Evolutionary conservation across 2,888 invertebrate genomes (phyloP).

Genomic region (Agrilus biguttatus): DNA sequence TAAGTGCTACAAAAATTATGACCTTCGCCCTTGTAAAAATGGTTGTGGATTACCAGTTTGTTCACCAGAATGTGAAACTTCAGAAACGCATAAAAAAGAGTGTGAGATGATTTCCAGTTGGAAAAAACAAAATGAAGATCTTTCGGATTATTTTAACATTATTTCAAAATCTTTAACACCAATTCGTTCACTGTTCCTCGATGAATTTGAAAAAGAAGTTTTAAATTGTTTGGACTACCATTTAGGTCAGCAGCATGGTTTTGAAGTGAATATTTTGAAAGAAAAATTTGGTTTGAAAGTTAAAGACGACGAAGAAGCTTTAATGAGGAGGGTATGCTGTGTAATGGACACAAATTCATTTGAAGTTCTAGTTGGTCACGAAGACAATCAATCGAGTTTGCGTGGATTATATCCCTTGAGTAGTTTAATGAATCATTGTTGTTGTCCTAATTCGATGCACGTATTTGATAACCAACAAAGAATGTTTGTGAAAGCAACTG

Average conservation of each 20-base stretch:
- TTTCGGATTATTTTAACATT: slow-evolving; percentile 28
- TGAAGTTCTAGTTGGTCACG: slow-evolving; percentile 36
- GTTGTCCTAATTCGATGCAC: slow-evolving; percentile 51
- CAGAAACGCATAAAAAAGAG: slow-evolving; percentile 43
- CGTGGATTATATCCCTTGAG: slow-evolving; percentile 52
- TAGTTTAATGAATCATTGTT: slow-evolving; percentile 54
- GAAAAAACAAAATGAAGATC: slow-evolving; percentile 31
- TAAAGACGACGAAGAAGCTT: slow-evolving; percentile 37
- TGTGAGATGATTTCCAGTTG: slow-evolving; percentile 47
- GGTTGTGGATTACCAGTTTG: slow-evolving; percentile 59
- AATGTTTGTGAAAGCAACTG: slow-evolving; percentile 46
- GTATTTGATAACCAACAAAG: slow-evolving; percentile 40
- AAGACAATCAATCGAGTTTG: slow-evolving; percentile 30
- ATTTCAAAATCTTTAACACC: slow-evolving; percentile 31
- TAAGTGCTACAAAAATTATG: slow-evolving; percentile 42
- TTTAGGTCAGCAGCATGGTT: slow-evolving; percentile 36
- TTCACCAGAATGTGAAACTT: slow-evolving; percentile 45
- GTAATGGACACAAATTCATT: slow-evolving; percentile 55
- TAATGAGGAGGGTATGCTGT: slow-evolving; percentile 43
- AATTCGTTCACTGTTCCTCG: slow-evolving; percentile 30
- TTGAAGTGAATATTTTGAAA: slow-evolving; percentile 42
- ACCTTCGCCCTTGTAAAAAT: slow-evolving; percentile 36
- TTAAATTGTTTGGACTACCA: slow-evolving; percentile 40
- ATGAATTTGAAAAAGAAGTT: slow-evolving; percentile 35
- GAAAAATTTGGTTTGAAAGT: slow-evolving; percentile 34